phyloP scores from a whole-genome alignment of 2,888 invertebrate species.

The Fragum fragum region DNA sequence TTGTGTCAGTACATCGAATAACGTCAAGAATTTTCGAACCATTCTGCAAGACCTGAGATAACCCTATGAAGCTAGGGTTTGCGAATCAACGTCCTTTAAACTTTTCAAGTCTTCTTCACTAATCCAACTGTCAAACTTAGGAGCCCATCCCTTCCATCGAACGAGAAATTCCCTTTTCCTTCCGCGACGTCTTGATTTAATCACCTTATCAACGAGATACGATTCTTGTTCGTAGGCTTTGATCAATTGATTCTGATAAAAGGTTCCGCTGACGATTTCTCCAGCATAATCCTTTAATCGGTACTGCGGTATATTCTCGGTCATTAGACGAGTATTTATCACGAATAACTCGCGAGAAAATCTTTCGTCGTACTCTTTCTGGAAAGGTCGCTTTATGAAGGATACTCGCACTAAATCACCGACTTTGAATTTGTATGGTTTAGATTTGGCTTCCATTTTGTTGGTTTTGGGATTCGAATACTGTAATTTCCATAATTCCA shows the following conservation, averaged over 20 bases:
- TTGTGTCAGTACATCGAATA: not conserved
- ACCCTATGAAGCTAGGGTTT: no score
- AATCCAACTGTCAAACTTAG: constrained; percentile 33
- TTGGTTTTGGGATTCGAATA: not conserved
- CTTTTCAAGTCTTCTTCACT: constrained; percentile 24
- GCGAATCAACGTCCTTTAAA: constrained; percentile 21
- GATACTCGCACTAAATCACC: constrained; percentile 44
- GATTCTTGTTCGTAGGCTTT: constrained; percentile 37
- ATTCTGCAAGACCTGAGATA: not conserved
- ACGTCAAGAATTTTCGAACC: constrained; percentile 3
- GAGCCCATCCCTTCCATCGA: constrained; percentile 43
- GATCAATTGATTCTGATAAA: constrained; percentile 40
- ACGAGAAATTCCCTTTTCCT: constrained; percentile 36
- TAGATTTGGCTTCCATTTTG: not conserved
- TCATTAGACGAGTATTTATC: constrained; percentile 37
- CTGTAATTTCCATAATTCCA: constrained; percentile 13
- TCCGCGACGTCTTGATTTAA: constrained; percentile 17
- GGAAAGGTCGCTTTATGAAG: constrained; percentile 30
- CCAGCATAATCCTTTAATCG: constrained; percentile 24
- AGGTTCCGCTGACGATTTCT: not conserved
- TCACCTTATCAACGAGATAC: constrained; percentile 28
- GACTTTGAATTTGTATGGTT: constrained; percentile 19
- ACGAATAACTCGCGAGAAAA: constrained; percentile 46
- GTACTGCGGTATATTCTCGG: constrained; percentile 38
- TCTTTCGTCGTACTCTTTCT: constrained; percentile 48